A percentile compares a stretch with the other conserved stretches of the same genome.
Evolutionary conservation across 1,140 invertebrate genomes (phyloP).

Genomic region (Drosophila repletoides): DNA sequence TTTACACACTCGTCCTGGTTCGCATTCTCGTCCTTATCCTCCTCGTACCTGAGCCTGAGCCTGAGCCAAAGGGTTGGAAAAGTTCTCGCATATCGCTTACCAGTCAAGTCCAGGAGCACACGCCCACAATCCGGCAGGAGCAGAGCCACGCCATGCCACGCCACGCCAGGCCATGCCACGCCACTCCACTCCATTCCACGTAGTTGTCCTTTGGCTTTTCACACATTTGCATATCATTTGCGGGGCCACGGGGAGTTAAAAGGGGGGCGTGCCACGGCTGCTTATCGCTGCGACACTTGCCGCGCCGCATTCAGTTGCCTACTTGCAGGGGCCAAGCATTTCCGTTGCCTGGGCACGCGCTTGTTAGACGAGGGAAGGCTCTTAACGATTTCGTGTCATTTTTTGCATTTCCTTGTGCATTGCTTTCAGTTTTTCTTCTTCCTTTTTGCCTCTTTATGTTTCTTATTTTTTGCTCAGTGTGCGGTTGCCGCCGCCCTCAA

Average conservation of each 20-base stretch:
- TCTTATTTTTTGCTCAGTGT: background rate
- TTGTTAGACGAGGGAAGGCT: conserved; percentile 53
- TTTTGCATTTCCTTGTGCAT: conserved; percentile 75
- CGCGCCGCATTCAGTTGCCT: conserved; percentile 35
- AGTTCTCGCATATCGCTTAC: conserved; percentile 39
- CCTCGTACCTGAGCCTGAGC: conserved; percentile 1
- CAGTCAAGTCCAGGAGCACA: conserved; percentile 27
- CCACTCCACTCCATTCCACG: conserved; percentile 24
- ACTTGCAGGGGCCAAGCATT: conserved; percentile 50
- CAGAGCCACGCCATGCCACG: background rate
- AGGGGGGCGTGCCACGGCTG: conserved; percentile 44
- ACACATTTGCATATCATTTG: conserved; percentile 79
- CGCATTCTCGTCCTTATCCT: background rate
- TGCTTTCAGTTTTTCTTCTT: conserved; percentile 42
- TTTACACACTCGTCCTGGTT: conserved; percentile 23
- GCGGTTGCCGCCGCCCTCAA: conserved; percentile 49
- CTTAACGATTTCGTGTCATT: conserved; percentile 80
- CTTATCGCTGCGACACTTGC: conserved; percentile 74
- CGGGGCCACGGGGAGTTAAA: conserved; percentile 9
- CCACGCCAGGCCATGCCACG: conserved; percentile 15
- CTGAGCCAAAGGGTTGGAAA: conserved; percentile 27
- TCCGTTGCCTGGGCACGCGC: conserved; percentile 72
- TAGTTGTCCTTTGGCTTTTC: conserved; percentile 53
- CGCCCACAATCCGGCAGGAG: no score
- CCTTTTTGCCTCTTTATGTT: conserved; percentile 14